These are phyloP conservation scores for Oreochromis grahami DNA, from an alignment of 2,797 vertebrate species.

Conservation along the genomic window DNA sequence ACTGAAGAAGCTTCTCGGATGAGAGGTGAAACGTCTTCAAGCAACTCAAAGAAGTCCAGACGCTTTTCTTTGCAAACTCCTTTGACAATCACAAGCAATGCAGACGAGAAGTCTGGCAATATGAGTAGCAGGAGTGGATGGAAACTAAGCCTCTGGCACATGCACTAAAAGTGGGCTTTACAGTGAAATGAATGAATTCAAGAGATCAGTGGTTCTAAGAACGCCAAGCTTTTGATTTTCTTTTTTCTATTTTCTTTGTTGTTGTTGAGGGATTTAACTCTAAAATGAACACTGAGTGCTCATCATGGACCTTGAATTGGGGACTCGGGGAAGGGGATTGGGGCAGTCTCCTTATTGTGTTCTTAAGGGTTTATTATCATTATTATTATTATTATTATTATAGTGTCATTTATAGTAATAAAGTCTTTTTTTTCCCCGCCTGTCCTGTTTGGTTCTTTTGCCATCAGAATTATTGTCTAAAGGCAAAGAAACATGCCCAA, in stretches of 20 bases:
- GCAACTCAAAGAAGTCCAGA: too few relatives aligned
- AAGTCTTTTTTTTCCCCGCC: neutral
- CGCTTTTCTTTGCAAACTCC: too few relatives aligned
- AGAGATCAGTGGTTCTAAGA: neutral
- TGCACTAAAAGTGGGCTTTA: neutral
- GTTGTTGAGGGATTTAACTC: neutral
- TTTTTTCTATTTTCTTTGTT: neutral
- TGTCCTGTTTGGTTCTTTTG: too few relatives aligned
- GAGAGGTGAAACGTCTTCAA: too few relatives aligned
- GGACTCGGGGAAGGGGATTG: neutral
- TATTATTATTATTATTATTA: neutral
- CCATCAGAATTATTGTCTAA: too few relatives aligned
- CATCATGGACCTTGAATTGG: neutral
- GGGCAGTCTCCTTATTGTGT: neutral
- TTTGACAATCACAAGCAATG: neutral
- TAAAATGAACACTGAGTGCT: neutral
- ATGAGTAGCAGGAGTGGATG: neutral
- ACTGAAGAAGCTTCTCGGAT: too few relatives aligned
- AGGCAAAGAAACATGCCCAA: too few relatives aligned
- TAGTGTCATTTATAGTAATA: neutral
- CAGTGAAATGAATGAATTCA: neutral
- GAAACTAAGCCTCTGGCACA: neutral
- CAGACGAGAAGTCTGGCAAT: neutral
- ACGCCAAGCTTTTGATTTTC: neutral
- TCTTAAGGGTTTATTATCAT: neutral